These are phyloP conservation scores for Chrysodeixis includens DNA, from an alignment of 2,888 invertebrate species.

Conservation along the genomic window DNA sequence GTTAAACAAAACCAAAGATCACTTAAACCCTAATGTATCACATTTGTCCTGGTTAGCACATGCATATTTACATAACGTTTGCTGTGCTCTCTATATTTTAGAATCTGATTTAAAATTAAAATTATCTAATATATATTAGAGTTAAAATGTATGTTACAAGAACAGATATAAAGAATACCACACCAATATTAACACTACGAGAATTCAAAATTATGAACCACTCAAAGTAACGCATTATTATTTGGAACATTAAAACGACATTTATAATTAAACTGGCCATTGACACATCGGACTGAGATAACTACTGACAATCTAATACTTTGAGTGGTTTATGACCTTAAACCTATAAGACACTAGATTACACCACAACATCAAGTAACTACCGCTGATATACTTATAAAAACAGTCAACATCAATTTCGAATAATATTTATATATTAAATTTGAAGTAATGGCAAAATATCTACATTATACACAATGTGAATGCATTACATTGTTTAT, in stretches of 20 bases:
- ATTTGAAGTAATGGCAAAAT: constrained; percentile 87
- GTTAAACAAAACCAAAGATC: constrained; percentile 63
- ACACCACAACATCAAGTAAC: constrained; percentile 90
- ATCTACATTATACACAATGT: constrained; percentile 86
- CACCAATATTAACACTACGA: constrained; percentile 87
- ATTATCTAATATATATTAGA: constrained; percentile 71
- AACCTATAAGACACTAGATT: constrained; percentile 88
- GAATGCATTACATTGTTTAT: constrained; percentile 74
- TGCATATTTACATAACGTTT: constrained; percentile 82
- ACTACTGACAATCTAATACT: constrained; percentile 56
- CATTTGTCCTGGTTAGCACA: constrained; percentile 87
- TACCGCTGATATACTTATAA: constrained; percentile 89
- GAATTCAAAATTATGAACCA: constrained; percentile 84
- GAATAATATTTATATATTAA: constrained; percentile 87
- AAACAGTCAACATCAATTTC: constrained; percentile 90
- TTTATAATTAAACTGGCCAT: constrained; percentile 61
- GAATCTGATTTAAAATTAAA: constrained; percentile 81
- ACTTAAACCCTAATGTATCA: constrained; percentile 87
- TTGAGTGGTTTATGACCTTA: constrained; percentile 82
- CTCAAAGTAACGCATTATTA: constrained; percentile 72
- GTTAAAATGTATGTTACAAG: constrained; percentile 83
- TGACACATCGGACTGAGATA: constrained; percentile 35
- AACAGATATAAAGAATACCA: constrained; percentile 87
- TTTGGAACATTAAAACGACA: constrained; percentile 47
- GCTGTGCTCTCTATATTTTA: constrained; percentile 82